Conservation (phyloP, 2,113 vertebrate species). For the Lepus timidus region DNA sequence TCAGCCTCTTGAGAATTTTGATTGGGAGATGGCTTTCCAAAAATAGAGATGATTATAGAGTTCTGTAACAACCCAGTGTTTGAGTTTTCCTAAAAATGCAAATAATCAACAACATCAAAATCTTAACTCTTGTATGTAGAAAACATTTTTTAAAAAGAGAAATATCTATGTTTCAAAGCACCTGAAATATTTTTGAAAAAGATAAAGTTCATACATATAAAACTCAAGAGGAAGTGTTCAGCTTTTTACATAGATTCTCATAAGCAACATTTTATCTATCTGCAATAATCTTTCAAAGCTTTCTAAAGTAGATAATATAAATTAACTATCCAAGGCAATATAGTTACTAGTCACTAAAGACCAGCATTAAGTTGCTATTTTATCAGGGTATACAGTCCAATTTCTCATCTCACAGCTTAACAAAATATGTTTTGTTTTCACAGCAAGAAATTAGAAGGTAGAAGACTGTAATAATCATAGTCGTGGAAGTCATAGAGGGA, state of each 20-base stretch:
- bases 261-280: slow-evolving; percentile 49
- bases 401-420: slow-evolving; percentile 55
- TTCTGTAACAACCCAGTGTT: slow-evolving; percentile 5
- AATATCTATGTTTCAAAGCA: slow-evolving; percentile 19
- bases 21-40: slow-evolving; percentile 1
- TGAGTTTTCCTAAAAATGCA: slow-evolving; percentile 57
- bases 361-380: slow-evolving; percentile 5
- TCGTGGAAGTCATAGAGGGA: slow-evolving; percentile 18
- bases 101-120: slow-evolving; percentile 62
- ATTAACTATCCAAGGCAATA: slow-evolving; percentile 24
- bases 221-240: slow-evolving; percentile 19
- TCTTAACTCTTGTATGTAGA: slow-evolving; percentile 9
- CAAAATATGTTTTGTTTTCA: slow-evolving; percentile 46
- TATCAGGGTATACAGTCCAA: not conserved
- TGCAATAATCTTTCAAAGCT: not conserved
- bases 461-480: slow-evolving; percentile 28
- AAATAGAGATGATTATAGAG: not conserved
- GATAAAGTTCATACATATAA: not conserved
- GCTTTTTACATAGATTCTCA: slow-evolving; percentile 16
- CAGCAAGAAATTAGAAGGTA: not conserved
- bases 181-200: slow-evolving; percentile 21
- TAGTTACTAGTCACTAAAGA: not conserved
- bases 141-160: slow-evolving; percentile 40
- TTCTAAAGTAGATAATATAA: slow-evolving; percentile 46
- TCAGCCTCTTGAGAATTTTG: slow-evolving; percentile 38